Evolutionary conservation across 2,113 vertebrate species (phyloP), one percentile per base, ranked within the genome.

Genomic region (Amphilophus citrinellus): DNA sequence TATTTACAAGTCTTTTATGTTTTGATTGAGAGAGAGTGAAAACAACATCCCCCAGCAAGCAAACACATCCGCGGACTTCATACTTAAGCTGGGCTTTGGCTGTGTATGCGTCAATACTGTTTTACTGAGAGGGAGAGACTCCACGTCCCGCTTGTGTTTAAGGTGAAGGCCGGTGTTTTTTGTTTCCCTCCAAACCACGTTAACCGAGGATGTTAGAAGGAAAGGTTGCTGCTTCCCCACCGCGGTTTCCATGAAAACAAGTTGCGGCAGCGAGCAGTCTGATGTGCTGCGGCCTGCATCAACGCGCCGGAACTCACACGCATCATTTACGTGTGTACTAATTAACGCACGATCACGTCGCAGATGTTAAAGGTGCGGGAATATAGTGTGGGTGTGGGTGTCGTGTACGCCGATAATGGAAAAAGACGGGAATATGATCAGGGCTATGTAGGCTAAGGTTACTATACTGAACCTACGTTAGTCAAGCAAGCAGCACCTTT

Each of bases 371-470:
- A 42, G 65, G 78, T 63, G 61, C 42, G 82, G 6, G 42, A 6
- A 27, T 37, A 37, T 27, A 24, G 27, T 27, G 7, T 22, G 0
- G 18, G 6, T 8, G 73, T 6, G 56, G 15, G 59, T 42, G 71
- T 11, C n/a, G 3, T 30, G 79, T 27, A 11, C 22, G 53, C 63
- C 53, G 27, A 32, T 14, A 47, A 3, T 50, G 83, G 61, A 65
- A 27, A 77, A 77, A 22, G 39, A 61, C 50, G 30, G 58, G 66
- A 79, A 62, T n/a, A 71, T 66, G 61, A 78, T 18, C 75, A 75
- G 20, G 10, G 68, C 50, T 47, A 0, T n/a, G 27, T 2, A 27
- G 68, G 91, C 90, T 84, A 89, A 83, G 83, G 47, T 57, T 87
- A n/a, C 68, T 13, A 79, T 75, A 79, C 1, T 10, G 42, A 30